phyloP scores from a whole-genome alignment of 64 coral and sea anemone species.

The Dendrophyllia cribrosa region DNA sequence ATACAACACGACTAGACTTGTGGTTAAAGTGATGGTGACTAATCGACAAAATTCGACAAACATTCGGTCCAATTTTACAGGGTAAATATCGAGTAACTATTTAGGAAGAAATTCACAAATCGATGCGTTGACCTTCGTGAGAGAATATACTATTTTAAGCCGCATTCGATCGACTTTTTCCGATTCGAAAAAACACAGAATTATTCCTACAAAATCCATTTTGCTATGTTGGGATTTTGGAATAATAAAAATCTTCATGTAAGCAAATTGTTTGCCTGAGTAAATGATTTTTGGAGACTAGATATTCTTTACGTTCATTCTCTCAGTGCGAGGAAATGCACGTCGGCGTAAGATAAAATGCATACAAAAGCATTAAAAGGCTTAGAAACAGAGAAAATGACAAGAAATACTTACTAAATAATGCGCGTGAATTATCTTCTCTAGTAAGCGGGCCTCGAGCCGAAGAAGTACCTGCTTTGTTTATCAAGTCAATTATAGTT shows the following conservation, averaged over 20 bases:
- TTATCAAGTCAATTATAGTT: constrained; percentile 28
- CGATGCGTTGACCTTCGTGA: no score
- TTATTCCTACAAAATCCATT: no score
- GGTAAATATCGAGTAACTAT: no score
- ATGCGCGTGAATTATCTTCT: background rate
- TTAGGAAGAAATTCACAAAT: no score
- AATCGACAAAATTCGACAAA: no score
- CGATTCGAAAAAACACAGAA: no score
- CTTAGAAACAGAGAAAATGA: background rate
- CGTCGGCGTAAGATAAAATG: background rate
- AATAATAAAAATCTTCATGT: no score
- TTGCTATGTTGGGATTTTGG: no score
- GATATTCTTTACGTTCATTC: background rate
- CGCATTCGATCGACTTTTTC: no score
- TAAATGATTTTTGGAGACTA: background rate
- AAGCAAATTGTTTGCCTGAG: no score
- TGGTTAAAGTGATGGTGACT: background rate
- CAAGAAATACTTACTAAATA: background rate
- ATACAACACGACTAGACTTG: background rate
- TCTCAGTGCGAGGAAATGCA: background rate
- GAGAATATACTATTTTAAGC: no score
- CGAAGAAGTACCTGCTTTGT: background rate
- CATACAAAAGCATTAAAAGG: background rate
- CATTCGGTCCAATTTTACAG: no score
- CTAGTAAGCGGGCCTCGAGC: background rate